A percentile compares a stretch with the other conserved stretches of the same genome.
Evolutionary conservation across 2,113 vertebrate genomes (phyloP).

Genomic region (Brienomyrus brachyistius): DNA sequence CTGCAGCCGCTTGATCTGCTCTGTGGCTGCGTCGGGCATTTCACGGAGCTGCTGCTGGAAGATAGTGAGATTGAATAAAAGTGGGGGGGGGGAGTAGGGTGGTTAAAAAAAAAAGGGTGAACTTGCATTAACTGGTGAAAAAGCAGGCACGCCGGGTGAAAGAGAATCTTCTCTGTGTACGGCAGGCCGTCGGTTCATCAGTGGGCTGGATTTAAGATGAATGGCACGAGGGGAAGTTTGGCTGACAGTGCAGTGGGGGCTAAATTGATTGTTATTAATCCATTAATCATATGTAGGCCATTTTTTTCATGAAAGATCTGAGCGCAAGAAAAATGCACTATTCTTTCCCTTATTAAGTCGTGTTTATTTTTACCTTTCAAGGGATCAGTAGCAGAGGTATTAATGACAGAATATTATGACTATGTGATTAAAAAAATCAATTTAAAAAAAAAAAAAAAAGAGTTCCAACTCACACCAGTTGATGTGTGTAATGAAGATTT

Average conservation of each 20-base stretch:
- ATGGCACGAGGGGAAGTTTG: background rate
- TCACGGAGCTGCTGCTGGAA: slow-evolving; percentile 58
- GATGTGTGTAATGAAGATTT: background rate
- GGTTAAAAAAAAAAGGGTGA: slow-evolving; percentile 41
- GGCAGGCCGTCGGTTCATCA: slow-evolving; percentile 22
- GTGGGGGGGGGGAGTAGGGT: slow-evolving; percentile 22
- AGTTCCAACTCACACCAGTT: background rate
- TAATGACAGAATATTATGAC: background rate
- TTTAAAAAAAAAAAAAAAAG: background rate
- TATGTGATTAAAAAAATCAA: background rate
- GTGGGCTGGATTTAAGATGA: slow-evolving; percentile 19
- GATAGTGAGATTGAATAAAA: slow-evolving; percentile 60
- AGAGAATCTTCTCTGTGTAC: slow-evolving; percentile 22
- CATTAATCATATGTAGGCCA: slow-evolving; percentile 13
- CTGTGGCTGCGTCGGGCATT: slow-evolving; percentile 46
- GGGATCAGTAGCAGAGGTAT: background rate
- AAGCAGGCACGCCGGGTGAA: slow-evolving; percentile 41
- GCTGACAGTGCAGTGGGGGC: slow-evolving; percentile 17
- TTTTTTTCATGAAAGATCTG: background rate
- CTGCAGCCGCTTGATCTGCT: slow-evolving; percentile 44
- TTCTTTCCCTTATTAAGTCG: background rate
- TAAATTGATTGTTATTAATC: slow-evolving; percentile 8
- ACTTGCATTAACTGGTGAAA: slow-evolving; percentile 56
- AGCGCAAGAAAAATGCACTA: background rate
- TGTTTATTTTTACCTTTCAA: background rate